Conservation (phyloP, 1,140 invertebrate genomes). For the Whitmania pigra region DNA sequence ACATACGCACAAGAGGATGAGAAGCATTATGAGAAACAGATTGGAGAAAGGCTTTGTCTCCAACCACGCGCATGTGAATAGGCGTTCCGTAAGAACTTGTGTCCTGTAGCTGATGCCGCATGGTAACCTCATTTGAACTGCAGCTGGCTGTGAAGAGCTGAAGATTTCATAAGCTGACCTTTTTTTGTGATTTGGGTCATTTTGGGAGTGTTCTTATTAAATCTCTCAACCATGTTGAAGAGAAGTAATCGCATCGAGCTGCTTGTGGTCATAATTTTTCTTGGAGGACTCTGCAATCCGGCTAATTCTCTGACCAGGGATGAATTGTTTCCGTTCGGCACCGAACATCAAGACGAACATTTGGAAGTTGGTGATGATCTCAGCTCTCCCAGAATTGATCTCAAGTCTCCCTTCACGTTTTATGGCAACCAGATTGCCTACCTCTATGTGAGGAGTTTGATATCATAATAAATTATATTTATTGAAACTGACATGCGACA, state of each 20-base stretch:
- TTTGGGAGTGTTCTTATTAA: too few relatives aligned
- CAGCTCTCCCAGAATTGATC: slow-evolving; percentile 41
- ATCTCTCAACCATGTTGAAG: background rate
- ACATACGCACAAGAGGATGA: background rate
- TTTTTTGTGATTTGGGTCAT: too few relatives aligned
- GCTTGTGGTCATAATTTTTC: background rate
- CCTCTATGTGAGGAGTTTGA: slow-evolving; percentile 57
- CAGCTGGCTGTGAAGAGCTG: slow-evolving; percentile 19
- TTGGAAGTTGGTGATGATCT: slow-evolving; percentile 36
- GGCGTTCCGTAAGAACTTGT: background rate
- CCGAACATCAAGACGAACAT: slow-evolving; percentile 23
- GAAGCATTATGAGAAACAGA: background rate
- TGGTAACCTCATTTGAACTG: slow-evolving; percentile 16
- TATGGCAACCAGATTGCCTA: slow-evolving; percentile 56
- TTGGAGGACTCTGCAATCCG: slow-evolving; percentile 5
- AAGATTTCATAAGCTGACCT: background rate
- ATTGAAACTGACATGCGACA: background rate
- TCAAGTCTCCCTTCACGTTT: slow-evolving; percentile 55
- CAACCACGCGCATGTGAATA: background rate
- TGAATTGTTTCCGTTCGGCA: slow-evolving; percentile 28
- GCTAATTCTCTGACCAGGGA: slow-evolving; percentile 22
- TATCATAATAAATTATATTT: background rate
- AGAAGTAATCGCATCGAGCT: background rate
- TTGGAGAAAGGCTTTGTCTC: background rate
- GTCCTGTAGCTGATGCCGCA: background rate